Percentiles rank a stretch among this genome's conserved stretches.
These are phyloP conservation scores for Corydoras maculifer DNA, from an alignment of 2,113 vertebrate species.

Conservation along the genomic window DNA sequence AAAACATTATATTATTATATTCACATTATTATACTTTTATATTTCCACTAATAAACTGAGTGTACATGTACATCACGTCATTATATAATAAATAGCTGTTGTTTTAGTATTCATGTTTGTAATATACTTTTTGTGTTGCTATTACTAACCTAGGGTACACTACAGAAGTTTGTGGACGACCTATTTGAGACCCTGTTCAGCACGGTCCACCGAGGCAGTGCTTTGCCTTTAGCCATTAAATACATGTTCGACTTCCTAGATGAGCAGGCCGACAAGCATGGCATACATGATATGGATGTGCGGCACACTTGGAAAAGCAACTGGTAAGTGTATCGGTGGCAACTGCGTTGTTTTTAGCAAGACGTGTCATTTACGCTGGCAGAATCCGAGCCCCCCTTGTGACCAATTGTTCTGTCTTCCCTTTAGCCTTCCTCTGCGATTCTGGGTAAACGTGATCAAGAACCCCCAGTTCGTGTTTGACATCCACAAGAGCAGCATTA, in stretches of 20 bases:
- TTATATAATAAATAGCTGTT: too few species aligned
- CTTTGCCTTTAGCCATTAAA: constrained; percentile 94
- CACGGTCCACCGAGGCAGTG: constrained; percentile 89
- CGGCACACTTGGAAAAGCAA: constrained; percentile 99
- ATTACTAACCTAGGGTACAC: constrained; percentile 73
- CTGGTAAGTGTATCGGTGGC: constrained; percentile 68
- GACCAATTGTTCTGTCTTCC: not conserved
- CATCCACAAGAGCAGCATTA: constrained; percentile 99
- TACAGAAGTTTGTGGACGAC: constrained; percentile 97
- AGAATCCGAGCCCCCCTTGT: not conserved
- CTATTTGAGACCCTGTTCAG: constrained; percentile 98
- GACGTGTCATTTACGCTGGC: too few species aligned
- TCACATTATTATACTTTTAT: too few species aligned
- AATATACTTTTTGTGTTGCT: not conserved
- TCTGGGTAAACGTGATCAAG: constrained; percentile 99
- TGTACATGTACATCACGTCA: too few species aligned
- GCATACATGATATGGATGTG: constrained; percentile 91
- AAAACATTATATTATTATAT: too few species aligned
- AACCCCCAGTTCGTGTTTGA: constrained; percentile 98
- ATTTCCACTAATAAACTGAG: too few species aligned
- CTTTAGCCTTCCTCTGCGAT: constrained; percentile 86
- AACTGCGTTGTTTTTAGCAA: too few species aligned
- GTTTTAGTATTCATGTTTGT: not conserved
- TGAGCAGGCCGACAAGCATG: constrained; percentile 92
- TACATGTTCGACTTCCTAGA: constrained; percentile 99